Evolutionary conservation across 2,113 vertebrate species (phyloP), one percentile per base, ranked within the genome.

Genomic region (Hippocampus mohnikei): DNA sequence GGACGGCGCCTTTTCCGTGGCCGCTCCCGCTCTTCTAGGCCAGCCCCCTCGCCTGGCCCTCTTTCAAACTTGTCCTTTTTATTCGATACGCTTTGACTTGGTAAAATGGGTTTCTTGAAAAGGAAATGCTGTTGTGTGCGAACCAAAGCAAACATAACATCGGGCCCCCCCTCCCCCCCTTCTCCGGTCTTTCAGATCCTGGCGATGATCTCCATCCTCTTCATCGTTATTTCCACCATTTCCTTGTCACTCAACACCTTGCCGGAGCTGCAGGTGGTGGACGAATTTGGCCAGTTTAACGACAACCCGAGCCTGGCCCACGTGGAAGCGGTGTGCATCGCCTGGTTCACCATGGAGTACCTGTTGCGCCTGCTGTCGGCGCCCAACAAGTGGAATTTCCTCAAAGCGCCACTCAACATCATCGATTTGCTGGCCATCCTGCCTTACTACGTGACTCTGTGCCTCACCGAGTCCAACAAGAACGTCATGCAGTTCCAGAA

Each of bases 341-440:
- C 97, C 53, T 99, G 97, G 97, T 99, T 99, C 85, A 98, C 97
- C 76, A 98, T 98, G 96, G 97, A 99, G 84, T 98, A 98, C 69
- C 83, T 99, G 21, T 88, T 99, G 70, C 94, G 97, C 29, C 95
- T 98, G 79, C 90, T 98, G 25, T 98, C 97, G 41, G 95, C 97
- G 7, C 96, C 97, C 61, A 95, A 95, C 74, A 98, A 98, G 80
- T 99, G 97, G 97, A 93, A 97, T 77, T 99, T 99, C 87, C 95
- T 98, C 86, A 99, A 98, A 91, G 97, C 96, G 9, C 96, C 97
- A 0, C 88, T 99, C 67, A 99, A 99, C 66, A 95, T 98, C 79
- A 99, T 99, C 74, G 97, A 99, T 84, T 83, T 99, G 70, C 79
- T 99, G 90, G 97, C 97, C 70, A 98, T 99, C 74, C 84, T 99